Evolutionary conservation across 2,113 vertebrate genomes (phyloP), one percentile per base, ranked within the genome.

Genomic region (Xiphorhynchus elegans): DNA sequence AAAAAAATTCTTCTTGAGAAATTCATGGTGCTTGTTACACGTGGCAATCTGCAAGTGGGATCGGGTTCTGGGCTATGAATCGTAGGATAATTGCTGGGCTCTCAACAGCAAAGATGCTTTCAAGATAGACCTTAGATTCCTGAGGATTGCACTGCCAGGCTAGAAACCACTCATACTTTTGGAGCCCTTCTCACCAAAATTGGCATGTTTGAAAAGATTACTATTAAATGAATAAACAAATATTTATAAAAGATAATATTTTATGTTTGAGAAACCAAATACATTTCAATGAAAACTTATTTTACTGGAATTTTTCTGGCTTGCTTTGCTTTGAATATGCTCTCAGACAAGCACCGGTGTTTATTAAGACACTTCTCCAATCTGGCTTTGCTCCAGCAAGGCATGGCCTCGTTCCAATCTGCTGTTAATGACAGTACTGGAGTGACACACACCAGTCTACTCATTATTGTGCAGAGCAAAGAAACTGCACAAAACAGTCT

Each of bases 361-460:
- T 96, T 95, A 83, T 94, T 93, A 86, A 95, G 90, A 96, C 73
- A 69, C 6, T 90, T 85, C 26, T 72, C n/a, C 33, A 58, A 31
- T 53, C 25, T 93, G 95, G 94, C 85, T 97, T 95, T 87, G 55
- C 63, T 95, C 82, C 94, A 94, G 87, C 84, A 94, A 94, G 80
- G 69, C 73, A 73, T 78, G 94, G 97, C 92, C 80, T 81, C 6
- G 0, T 90, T 96, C 58, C 92, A 87, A 26, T 13, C 68, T 1
- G 11, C 55, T 56, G 20, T 63, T 94, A 90, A 64, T 81, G 87
- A 8, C 39, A 52, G 40, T 20, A 3, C 6, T 12, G 59, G 40
- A 89, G 49, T 39, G 88, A 96, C 93, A 91, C 44, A 39, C 46
- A 78, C 29, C 72, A 87, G 40, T 77, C 33, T 90, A 83, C 95